These are phyloP conservation scores for Mobula hypostoma DNA, from an alignment of 2,113 vertebrate species.

Conservation along the genomic window DNA sequence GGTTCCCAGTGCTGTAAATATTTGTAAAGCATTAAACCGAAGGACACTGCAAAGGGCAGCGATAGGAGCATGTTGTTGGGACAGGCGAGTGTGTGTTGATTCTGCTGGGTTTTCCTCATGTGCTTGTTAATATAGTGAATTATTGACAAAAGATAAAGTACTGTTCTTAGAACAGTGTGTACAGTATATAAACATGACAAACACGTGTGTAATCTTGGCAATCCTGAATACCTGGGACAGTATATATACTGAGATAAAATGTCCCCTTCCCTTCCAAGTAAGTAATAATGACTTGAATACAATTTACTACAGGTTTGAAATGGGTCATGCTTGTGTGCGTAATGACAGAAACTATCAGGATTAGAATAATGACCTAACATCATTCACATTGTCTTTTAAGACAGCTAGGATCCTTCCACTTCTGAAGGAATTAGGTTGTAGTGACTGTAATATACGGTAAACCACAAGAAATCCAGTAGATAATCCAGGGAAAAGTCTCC, in stretches of 20 bases:
- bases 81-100: not conserved
- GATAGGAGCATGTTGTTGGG: not conserved
- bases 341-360: not conserved
- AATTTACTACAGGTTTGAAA: not conserved
- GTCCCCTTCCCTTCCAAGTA: not conserved
- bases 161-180: not conserved
- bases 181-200: not conserved
- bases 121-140: not conserved
- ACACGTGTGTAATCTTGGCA: not conserved
- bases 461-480: not conserved
- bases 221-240: not conserved
- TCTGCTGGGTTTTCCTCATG: not conserved
- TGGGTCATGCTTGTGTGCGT: not conserved
- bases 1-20: not conserved
- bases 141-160: not conserved
- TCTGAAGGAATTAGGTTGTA: not conserved
- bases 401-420: not conserved
- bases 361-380: not conserved
- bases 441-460: too few relatives aligned
- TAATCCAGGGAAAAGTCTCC: not conserved
- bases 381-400: not conserved
- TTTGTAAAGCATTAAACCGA: constrained; percentile 12
- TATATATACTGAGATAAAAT: not conserved
- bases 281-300: not conserved
- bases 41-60: not conserved